Evolutionary conservation across 1,140 invertebrate genomes (phyloP), one percentile per base, ranked within the genome.

Genomic region (Drosophila sp.): DNA sequence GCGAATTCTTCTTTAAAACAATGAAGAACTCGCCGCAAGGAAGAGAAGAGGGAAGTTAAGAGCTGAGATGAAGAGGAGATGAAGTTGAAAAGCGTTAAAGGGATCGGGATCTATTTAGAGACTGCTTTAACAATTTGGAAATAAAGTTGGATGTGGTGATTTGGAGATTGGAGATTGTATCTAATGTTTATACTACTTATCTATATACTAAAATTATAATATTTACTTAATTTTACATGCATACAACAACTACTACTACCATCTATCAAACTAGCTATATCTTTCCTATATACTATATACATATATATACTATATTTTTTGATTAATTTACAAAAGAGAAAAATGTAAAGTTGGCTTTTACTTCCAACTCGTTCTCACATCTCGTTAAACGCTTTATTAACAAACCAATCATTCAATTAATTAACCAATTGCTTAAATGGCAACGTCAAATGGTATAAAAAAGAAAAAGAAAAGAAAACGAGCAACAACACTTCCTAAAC

Each of bases 1-100:
- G 94, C 94, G 43, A 95, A 95, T 89, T 91, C 91, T 51, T 94
- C 94, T 58, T 92, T 92, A 58, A 92, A 92, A 54, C 43, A 73
- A 76, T 73, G 74, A 76, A 72, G 67, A 56, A 14, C 3, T 53
- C 21, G 21, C 6, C 46, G 13, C 36, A 38, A 38, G 38, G 4
- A 14, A 29, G 32, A 34, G 38, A 34, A 43, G 38, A 40, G 41
- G 46, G 25, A 11, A n/a, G 9, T 25, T 11, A 27, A 34, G 1
- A 21, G 14, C 58, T 29, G 64, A 14, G n/a, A n/a, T n/a, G n/a
- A 32, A 40, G 40, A 21, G 34, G 3, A 27, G 50, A 18, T 18
- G 51, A 7, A 25, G 27, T 21, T 53, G 48, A 2, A 50, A n/a
- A n/a, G n/a, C n/a, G 48, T 11, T n/a, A 27, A n/a, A 51, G n/a